Base-by-base conservation (phyloP, 2,888 invertebrate species). In the Alcis repandata region DNA sequence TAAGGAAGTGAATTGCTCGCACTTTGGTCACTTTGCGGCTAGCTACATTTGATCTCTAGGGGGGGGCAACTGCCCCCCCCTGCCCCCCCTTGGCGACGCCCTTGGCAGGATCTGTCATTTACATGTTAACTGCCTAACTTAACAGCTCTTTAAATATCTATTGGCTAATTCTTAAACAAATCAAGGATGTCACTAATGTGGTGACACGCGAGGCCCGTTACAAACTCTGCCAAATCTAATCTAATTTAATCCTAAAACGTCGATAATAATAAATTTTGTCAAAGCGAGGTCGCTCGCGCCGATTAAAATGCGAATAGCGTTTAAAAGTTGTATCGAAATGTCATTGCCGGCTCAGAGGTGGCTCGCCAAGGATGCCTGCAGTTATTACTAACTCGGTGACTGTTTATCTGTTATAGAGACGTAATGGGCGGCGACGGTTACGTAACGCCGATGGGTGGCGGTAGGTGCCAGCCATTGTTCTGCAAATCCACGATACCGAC, bases 351-450 rank as follows among this genome's bases (percentile, higher is more conserved):
- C 15, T 19, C 70, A 68, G 70, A 73, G 69, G 56, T 57, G 59
- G 65, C 38, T 59, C 19, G 61, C 52, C 58, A 60, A 60, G 68
- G 67, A 76, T 72, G 67, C 64, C 76, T 49, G 57, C 56, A 32
- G 45, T 19, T 33, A 20, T 32, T 19, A 32, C 19, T 49, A 17
- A 17, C 17, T 9, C 1, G 15, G 40, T 10, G 51, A 36, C 33
- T 32, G 27, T 17, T 32, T n/a, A 17, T 20, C 43, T 65, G 32
- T 45, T 80, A 86, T 85, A 83, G 82, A 87, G 85, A 86, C 81
- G 84, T 87, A 81, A 83, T 64, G 65, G 83, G 86, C 85, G 86
- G 83, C 75, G 79, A 77, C 76, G 75, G 78, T 89, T 87, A 84
- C 86, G 87, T 80, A 87, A 87, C 78, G 43, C 36, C 76, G 78